phyloP scores from a whole-genome alignment of 1,140 invertebrate species.

The Chionoecetes opilio region DNA sequence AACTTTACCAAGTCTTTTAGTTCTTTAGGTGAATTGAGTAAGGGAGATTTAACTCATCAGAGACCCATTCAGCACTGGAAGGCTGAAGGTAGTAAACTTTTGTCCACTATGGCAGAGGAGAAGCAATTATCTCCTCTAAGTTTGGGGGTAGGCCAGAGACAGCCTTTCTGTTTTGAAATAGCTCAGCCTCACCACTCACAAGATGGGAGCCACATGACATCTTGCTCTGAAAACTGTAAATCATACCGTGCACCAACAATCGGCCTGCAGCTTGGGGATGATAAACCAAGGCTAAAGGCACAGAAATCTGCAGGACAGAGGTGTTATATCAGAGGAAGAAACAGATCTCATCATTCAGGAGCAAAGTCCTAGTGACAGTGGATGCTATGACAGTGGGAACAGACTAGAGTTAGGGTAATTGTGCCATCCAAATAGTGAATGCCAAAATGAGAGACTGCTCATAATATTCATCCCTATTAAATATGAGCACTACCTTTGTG shows the following conservation, averaged over 20 bases:
- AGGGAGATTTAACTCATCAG: background rate
- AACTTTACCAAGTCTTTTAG: conserved; percentile 58
- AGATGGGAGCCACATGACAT: conserved; percentile 57
- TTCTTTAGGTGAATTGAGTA: conserved; percentile 67
- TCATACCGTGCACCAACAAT: conserved; percentile 50
- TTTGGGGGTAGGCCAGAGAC: conserved; percentile 43
- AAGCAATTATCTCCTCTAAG: conserved; percentile 43
- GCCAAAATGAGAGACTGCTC: conserved; percentile 71
- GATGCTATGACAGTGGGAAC: conserved; percentile 60
- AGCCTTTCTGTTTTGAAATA: conserved; percentile 40
- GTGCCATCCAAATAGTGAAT: conserved; percentile 75
- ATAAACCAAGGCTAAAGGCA: conserved; percentile 36
- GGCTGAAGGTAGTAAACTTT: conserved; percentile 40
- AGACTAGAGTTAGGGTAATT: conserved; percentile 61
- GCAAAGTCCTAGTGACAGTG: conserved; percentile 74
- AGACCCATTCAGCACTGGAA: conserved; percentile 64
- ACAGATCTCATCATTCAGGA: conserved; percentile 52
- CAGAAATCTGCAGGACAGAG: conserved; percentile 56
- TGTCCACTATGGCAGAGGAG: conserved; percentile 23
- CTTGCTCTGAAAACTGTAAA: conserved; percentile 5
- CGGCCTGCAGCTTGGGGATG: conserved; percentile 56
- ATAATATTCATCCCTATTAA: conserved; percentile 57
- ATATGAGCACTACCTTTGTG: conserved; percentile 66
- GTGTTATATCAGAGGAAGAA: conserved; percentile 64
- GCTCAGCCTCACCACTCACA: conserved; percentile 29